Evolutionary conservation across 2,888 invertebrate genomes (phyloP).

Genomic region (Drosophila hamatofila): DNA sequence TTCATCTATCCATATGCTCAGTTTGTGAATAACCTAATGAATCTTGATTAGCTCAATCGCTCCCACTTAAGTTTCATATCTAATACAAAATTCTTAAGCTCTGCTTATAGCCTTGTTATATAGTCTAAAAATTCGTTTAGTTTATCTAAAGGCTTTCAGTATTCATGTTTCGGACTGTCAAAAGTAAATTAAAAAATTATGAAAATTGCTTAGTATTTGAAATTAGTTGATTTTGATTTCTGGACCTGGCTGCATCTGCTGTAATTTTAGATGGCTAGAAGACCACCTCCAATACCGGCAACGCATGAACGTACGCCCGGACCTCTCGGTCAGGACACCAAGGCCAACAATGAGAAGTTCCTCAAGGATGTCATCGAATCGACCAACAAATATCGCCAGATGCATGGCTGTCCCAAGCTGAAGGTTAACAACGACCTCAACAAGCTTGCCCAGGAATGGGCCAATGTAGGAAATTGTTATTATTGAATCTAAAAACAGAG

Average conservation of each 20-base stretch:
- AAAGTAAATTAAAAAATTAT: conserved; percentile 4
- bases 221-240: conserved; percentile 17
- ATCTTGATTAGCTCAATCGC: too few relatives aligned
- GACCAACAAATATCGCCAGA: conserved; percentile 90
- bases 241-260: conserved; percentile 28
- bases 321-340: conserved; percentile 63
- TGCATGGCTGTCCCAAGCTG: conserved; percentile 90
- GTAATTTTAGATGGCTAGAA: conserved; percentile 45
- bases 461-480: conserved; percentile 85
- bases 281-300: conserved; percentile 56
- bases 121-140: neutral
- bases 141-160: neutral
- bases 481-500: neutral
- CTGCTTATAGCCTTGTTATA: neutral
- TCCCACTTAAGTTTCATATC: too few relatives aligned
- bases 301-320: conserved; percentile 60
- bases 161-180: conserved; percentile 6
- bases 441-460: conserved; percentile 90
- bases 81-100: neutral
- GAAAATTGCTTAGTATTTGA: conserved; percentile 14
- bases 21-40: too few relatives aligned
- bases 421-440: conserved; percentile 88
- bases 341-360: conserved; percentile 63
- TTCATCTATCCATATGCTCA: too few relatives aligned
- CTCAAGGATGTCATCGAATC: conserved; percentile 55